Conservation (phyloP, 1,140 invertebrate genomes). For the Drosophila nigrodunni region DNA sequence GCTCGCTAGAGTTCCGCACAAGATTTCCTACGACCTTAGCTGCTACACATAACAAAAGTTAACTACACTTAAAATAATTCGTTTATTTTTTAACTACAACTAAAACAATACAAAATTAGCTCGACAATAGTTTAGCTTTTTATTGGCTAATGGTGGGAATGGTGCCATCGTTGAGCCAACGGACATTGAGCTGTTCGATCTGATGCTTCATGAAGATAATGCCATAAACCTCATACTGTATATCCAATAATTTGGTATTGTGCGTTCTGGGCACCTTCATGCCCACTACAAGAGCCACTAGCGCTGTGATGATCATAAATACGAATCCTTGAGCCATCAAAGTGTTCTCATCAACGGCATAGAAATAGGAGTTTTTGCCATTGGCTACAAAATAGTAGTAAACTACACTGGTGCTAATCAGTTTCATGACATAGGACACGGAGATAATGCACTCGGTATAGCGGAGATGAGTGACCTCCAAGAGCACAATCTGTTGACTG, state of each 20-base stretch:
- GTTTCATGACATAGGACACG: conserved; percentile 62
- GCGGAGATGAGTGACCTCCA: conserved; percentile 74
- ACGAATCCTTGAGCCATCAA: conserved; percentile 80
- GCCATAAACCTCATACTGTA: conserved; percentile 77
- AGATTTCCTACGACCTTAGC: too few species aligned
- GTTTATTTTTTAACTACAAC: background rate
- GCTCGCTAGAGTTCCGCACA: too few species aligned
- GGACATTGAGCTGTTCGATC: conserved; percentile 79
- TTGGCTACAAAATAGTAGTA: conserved; percentile 76
- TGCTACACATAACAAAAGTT: background rate
- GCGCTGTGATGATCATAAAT: conserved; percentile 71
- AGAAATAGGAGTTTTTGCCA: conserved; percentile 74
- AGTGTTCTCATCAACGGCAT: conserved; percentile 69
- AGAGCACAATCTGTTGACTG: conserved; percentile 65
- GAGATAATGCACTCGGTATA: conserved; percentile 68
- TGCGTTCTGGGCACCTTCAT: conserved; percentile 79
- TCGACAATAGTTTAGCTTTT: conserved; percentile 1
- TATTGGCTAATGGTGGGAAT: conserved; percentile 77
- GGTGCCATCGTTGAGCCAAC: conserved; percentile 78
- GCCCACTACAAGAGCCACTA: conserved; percentile 74
- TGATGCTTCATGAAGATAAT: conserved; percentile 82
- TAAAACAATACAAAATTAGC: background rate
- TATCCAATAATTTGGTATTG: conserved; percentile 63
- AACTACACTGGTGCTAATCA: conserved; percentile 66
- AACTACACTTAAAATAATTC: conserved; percentile 2